Conservation (phyloP, 2,797 vertebrate species). For the Crocodylus rhombifer region DNA sequence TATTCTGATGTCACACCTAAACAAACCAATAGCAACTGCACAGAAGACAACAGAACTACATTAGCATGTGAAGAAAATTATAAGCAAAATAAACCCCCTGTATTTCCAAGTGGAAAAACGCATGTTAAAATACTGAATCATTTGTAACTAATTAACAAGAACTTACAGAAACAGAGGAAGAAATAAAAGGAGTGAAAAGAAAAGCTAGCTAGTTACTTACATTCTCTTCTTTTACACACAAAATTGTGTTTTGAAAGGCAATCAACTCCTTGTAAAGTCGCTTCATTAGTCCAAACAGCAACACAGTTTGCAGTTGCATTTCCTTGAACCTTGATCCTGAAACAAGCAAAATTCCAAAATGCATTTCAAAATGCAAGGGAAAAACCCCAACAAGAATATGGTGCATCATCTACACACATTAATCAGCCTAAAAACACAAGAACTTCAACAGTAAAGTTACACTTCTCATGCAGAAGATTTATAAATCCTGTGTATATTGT, state of each 20-base stretch:
- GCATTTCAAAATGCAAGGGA: background rate
- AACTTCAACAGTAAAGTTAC: background rate
- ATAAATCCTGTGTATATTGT: background rate
- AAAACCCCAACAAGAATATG: background rate
- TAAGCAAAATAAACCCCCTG: background rate
- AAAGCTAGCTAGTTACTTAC: background rate
- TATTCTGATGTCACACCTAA: background rate
- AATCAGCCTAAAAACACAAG: background rate
- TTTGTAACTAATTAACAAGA: background rate
- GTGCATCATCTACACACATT: background rate
- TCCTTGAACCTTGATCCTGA: background rate
- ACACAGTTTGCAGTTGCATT: background rate
- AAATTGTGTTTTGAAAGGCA: background rate
- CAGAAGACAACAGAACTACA: background rate
- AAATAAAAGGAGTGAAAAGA: background rate
- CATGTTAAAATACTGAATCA: background rate
- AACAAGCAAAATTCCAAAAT: background rate
- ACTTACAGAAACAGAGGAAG: too few species aligned
- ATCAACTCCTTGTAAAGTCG: background rate
- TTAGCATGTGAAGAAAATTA: background rate
- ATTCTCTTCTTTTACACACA: constrained; percentile 18
- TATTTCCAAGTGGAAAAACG: background rate
- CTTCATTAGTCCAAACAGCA: background rate
- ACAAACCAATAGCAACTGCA: background rate
- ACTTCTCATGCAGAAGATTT: background rate